Evolutionary conservation across 2,113 vertebrate genomes (phyloP).

Genomic region (Aphelocoma coerulescens): DNA sequence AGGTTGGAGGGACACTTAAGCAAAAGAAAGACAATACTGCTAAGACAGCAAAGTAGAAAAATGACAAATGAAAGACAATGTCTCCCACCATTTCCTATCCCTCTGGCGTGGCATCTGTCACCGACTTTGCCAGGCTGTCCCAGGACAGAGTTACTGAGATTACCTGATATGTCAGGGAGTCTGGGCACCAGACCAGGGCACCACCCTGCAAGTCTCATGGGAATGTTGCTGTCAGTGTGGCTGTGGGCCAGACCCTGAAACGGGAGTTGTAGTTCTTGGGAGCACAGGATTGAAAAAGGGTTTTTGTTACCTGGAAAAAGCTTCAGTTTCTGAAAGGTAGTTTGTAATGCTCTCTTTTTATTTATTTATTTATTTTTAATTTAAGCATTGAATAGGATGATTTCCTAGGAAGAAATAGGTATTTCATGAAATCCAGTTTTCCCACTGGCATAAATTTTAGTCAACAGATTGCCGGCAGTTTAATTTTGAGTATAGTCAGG

Average conservation of each 20-base stretch:
- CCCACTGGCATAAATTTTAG: neutral
- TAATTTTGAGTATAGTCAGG: neutral
- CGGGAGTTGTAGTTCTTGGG: neutral
- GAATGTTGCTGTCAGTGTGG: neutral
- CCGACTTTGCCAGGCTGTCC: neutral
- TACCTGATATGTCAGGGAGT: neutral
- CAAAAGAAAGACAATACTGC: neutral
- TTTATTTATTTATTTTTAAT: neutral
- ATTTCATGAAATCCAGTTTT: neutral
- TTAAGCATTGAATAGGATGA: neutral
- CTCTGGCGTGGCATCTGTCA: neutral
- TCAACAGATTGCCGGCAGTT: neutral
- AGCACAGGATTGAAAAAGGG: neutral
- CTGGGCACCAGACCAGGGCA: neutral
- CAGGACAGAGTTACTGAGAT: neutral
- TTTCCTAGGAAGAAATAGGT: neutral
- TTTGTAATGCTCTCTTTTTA: neutral
- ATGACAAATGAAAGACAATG: neutral
- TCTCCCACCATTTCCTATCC: neutral
- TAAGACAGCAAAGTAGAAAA: neutral
- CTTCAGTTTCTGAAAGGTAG: neutral
- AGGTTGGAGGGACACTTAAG: neutral
- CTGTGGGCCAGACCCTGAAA: neutral
- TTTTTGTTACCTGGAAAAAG: neutral
- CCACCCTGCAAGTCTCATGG: neutral